These are phyloP conservation scores for Falco punctatus DNA, from an alignment of 2,113 vertebrate species.

Conservation along the genomic window DNA sequence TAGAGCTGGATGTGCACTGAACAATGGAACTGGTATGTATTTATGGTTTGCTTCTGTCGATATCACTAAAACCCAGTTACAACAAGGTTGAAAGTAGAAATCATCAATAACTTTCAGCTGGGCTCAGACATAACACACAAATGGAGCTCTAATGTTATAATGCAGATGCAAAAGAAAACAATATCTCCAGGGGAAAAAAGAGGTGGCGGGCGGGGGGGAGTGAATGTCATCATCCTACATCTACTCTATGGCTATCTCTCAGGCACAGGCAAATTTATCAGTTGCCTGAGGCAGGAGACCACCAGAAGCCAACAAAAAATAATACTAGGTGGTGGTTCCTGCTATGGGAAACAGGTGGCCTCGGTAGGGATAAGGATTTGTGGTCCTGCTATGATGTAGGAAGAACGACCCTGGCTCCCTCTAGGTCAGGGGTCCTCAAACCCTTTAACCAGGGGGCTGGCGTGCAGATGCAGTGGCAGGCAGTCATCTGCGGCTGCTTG, in stretches of 20 bases:
- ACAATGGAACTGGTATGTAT: neutral
- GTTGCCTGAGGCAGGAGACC: neutral
- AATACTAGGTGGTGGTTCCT: neutral
- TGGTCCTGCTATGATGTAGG: neutral
- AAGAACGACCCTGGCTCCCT: neutral
- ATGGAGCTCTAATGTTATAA: neutral
- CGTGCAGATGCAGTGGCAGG: too few species aligned
- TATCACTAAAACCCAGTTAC: neutral
- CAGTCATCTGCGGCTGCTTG: too few species aligned
- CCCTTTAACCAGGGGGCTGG: too few species aligned
- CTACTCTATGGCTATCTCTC: neutral
- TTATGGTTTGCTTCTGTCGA: neutral
- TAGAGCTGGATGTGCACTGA: neutral
- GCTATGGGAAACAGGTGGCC: neutral
- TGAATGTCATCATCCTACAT: neutral
- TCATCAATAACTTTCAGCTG: neutral
- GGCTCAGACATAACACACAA: neutral
- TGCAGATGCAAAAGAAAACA: neutral
- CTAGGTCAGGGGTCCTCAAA: too few species aligned
- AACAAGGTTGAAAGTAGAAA: neutral
- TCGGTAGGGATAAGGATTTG: neutral
- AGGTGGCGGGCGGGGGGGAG: accelerated
- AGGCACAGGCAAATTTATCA: neutral
- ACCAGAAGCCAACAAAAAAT: neutral
- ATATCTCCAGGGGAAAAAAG: neutral